Base-by-base conservation (phyloP, 2,797 vertebrate genomes). In the Gymnoscopelus braueri region DNA sequence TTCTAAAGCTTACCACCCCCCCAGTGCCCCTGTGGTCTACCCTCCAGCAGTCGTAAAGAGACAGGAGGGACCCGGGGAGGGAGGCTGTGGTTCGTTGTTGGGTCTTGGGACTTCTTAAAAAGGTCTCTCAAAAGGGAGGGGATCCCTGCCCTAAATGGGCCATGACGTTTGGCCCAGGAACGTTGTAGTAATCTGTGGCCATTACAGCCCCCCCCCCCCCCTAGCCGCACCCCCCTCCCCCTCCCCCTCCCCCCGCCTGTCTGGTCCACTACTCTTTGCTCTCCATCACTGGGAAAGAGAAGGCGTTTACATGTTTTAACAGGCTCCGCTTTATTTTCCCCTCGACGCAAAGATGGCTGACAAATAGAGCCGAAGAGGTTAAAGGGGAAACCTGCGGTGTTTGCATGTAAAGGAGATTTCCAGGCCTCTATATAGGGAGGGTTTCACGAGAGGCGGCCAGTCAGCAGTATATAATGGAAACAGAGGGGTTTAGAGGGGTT, bases 231-330 rank as follows among this genome's bases (percentile, higher is more conserved):
- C 39, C 7, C 7, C 39, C n/a, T 51, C 84, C 86, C 85, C 81
- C 84, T 7, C 39, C 7, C 7, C 39, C n/a, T 51, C 84, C 86
- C 85, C 81, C 84, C 74, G 68, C 74, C 67, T 82, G 89, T 88
- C 86, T 80, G 80, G 71, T 82, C 39, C 23, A 62, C 59, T 71
- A 85, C 77, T 82, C 58, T 53, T 23, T 52, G 67, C 77, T 55
- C 74, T 87, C 75, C 65, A 83, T 90, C 84, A 84, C 1, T 1
- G 23, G 64, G 68, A 71, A 19, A 49, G 73, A 85, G 83, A 80
- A 89, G 84, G 87, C 82, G 86, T 86, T 83, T 78, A 65, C 73
- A 63, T 77, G 79, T 72, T 88, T 90, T 87, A 84, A 65, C 87
- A 87, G 86, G 70, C 85, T 84, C 51, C 0, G 32, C 71, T 80